Evolutionary conservation across 2,888 invertebrate species (phyloP), one percentile per base, ranked within the genome.

Genomic region (Cryptocephalus primarius): DNA sequence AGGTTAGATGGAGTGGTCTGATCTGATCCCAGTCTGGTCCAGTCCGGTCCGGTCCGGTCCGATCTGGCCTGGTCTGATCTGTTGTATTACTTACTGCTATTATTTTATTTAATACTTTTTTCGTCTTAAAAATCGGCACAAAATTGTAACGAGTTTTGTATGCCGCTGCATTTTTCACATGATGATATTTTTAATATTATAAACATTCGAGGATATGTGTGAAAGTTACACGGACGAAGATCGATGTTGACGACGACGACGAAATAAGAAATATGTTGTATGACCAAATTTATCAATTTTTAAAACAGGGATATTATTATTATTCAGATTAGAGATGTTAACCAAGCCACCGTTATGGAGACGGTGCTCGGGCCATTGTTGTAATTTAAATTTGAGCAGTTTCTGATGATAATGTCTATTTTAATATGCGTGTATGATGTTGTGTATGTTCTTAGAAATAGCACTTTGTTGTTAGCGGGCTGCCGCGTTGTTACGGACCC

Each of bases 401-500:
- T 66, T 67, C 61, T 62, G 57, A 59, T 60, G 54, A 58, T 57
- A 59, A 64, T 64, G 65, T 69, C 67, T 69, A 69, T 69, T 69
- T 69, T 69, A 69, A 67, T 69, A 69, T 68, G 68, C 65, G 67
- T 69, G 68, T 68, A 67, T 63, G 67, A 65, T 69, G 68, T 68
- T 69, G 68, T 69, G 68, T 66, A 68, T 68, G 68, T 69, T 67
- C 64, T 59, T 62, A 60, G 60, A 60, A 58, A 66, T 68, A 68
- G 68, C 65, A 65, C 66, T 64, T 69, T 69, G 68, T 68, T 69
- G 67, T 69, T 68, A 65, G 67, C 66, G 68, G 68, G 62, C 64
- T 63, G 63, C 66, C 69, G 68, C 68, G 69, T 69, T 70, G 69
- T 70, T 70, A 69, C 68, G 67, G 67, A 70, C 69, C 68, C 69